phyloP scores from a whole-genome alignment of 2,797 vertebrate genomes.

The Lacerta agilis region DNA sequence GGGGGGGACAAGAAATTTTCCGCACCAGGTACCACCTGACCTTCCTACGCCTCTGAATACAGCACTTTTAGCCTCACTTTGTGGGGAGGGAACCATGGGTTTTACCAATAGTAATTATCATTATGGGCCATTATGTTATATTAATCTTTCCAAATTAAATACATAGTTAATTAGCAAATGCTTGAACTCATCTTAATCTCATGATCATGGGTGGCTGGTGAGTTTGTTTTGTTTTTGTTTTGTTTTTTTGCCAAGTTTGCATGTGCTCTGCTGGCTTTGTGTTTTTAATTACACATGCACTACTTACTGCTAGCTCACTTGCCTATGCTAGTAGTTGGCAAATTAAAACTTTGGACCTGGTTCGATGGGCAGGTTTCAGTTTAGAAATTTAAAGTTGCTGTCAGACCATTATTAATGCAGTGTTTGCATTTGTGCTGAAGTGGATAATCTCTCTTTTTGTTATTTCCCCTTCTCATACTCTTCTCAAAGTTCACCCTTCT shows the following conservation, averaged over 20 bases:
- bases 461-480: constrained; percentile 31
- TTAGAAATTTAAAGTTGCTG: constrained; percentile 73
- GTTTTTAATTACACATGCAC: constrained; percentile 75
- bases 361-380: constrained; percentile 69
- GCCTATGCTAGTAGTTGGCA: constrained; percentile 72
- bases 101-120: background rate
- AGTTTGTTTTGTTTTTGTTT: constrained; percentile 17
- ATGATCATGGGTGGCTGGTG: constrained; percentile 73
- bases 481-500: constrained; percentile 39
- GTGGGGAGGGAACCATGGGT: background rate
- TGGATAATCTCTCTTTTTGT: constrained; percentile 62
- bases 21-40: too few relatives aligned
- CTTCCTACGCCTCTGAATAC: too few relatives aligned
- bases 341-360: constrained; percentile 73
- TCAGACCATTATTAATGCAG: constrained; percentile 66
- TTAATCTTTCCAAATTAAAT: constrained; percentile 63
- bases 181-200: constrained; percentile 75
- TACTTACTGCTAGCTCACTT: constrained; percentile 74
- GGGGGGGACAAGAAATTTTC: too few relatives aligned
- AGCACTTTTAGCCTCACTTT: background rate
- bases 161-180: constrained; percentile 69
- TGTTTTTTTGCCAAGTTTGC: constrained; percentile 72
- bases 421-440: constrained; percentile 68
- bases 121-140: constrained; percentile 34
- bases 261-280: constrained; percentile 72